A percentile compares a stretch with the other conserved stretches of the same genome.
phyloP scores from a whole-genome alignment of 2,113 vertebrate species.

The Gnathonemus longibarbis region DNA sequence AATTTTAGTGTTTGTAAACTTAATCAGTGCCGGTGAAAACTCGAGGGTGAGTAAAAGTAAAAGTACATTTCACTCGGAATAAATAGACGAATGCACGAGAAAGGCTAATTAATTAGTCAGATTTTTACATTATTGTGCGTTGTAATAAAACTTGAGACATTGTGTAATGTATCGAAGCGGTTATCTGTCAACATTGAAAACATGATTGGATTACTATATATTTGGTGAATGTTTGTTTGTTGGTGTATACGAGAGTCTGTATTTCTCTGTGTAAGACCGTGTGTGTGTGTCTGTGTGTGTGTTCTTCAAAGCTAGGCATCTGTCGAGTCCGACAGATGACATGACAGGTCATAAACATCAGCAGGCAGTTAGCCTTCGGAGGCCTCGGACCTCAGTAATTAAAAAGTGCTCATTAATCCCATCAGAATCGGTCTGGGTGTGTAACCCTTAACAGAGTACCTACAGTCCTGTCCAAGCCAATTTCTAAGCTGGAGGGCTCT shows the following conservation, averaged over 20 bases:
- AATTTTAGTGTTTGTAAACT: neutral
- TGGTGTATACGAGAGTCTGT: neutral
- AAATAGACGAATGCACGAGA: neutral
- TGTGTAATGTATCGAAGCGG: neutral
- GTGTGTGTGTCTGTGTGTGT: slow-evolving; percentile 1
- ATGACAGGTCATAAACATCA: slow-evolving; percentile 3
- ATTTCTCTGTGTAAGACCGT: neutral
- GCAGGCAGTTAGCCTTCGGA: slow-evolving; percentile 1
- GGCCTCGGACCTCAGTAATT: slow-evolving; percentile 9
- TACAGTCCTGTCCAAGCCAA: slow-evolving; percentile 4
- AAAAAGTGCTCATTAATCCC: slow-evolving; percentile 20
- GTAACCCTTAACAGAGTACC: neutral
- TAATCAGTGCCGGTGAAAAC: neutral
- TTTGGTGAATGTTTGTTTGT: neutral
- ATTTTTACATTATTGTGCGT: neutral
- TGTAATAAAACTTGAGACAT: neutral
- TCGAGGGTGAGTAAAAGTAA: neutral
- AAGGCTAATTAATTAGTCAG: neutral
- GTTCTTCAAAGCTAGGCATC: neutral
- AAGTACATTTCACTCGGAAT: neutral
- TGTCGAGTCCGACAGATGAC: neutral
- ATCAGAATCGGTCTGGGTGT: neutral
- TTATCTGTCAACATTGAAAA: neutral
- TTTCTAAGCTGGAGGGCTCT: neutral
- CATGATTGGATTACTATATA: neutral